Evolutionary conservation across 2,113 vertebrate genomes (phyloP), one percentile per base, ranked within the genome.

Genomic region (Proterorhinus semilunaris): DNA sequence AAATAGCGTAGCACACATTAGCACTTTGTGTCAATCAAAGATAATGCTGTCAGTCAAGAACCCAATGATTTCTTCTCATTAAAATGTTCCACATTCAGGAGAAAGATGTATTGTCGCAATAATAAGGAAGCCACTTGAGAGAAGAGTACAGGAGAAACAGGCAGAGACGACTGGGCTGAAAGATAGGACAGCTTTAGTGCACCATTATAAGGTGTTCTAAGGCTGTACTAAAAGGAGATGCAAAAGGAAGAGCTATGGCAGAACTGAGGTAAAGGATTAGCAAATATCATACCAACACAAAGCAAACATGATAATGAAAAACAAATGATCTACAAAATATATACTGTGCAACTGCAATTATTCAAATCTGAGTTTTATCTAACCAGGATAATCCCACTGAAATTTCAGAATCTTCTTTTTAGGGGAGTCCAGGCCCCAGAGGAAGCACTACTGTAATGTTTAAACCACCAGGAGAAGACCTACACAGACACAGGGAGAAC

Each of bases 31-130:
- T 66, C 81, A 83, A 82, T 88, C 77, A 84, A 75, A 82, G 86
- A 89, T 88, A 85, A 85, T 69, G 54, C 75, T 81, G 80, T 64
- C 81, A 76, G 65, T 84, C 78, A 78, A 66, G 49, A 73, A 59
- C 67, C 42, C 51, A 62, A 48, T 71, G 66, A 72, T 71, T 62
- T 69, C 65, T 69, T 66, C 73, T 79, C 66, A 82, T 79, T 85
- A 74, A 79, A 83, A 81, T 67, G n/a, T 62, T 62, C 71, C 70
- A 57, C n/a, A 79, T 79, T 78, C 50, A 7, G 67, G 66, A 52
- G 71, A n/a, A 75, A 69, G 71, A 71, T 75, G 72, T n/a, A 52
- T 52, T 64, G 50, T 67, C 50, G 66, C 52, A 63, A 27, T 54
- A 76, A 81, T 62, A 75, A 76, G 72, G 64, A 68, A 53, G 70